Percentiles rank a stretch among this genome's conserved stretches.
phyloP scores from a whole-genome alignment of 2,113 vertebrate genomes.

The Mixornis gularis region DNA sequence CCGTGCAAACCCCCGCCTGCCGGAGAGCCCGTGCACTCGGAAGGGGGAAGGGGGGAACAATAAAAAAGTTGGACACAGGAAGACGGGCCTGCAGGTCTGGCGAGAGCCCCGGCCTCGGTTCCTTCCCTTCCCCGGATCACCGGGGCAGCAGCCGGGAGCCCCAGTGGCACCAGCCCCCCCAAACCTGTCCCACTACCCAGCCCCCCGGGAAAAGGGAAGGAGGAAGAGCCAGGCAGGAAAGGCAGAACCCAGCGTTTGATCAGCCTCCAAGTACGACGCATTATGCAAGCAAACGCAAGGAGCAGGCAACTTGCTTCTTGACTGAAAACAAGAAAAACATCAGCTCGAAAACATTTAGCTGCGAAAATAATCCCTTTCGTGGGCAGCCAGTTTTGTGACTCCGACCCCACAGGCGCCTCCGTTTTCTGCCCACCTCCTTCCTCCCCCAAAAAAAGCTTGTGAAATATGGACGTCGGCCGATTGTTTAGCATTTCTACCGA shows the following conservation, averaged over 20 bases:
- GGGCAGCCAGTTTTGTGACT: background rate
- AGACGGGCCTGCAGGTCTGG: conserved; percentile 53
- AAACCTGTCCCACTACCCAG: background rate
- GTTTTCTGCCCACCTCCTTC: background rate
- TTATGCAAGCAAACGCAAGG: conserved; percentile 58
- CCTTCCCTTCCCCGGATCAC: background rate
- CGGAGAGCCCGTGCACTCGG: background rate
- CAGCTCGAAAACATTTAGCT: background rate
- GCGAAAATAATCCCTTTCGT: background rate
- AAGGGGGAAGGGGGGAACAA: conserved; percentile 51
- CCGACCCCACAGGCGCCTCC: background rate
- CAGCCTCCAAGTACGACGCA: conserved; percentile 51
- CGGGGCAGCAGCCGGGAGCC: background rate
- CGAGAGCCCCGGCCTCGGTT: conserved; percentile 25
- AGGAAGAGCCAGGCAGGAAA: conserved; percentile 27
- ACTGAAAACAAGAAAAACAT: conserved; percentile 30
- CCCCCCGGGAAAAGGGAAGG: background rate
- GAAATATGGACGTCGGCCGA: conserved; percentile 60
- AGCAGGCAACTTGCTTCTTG: conserved; percentile 31
- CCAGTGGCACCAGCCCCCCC: background rate
- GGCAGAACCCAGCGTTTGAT: conserved; percentile 21
- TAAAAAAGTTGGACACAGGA: conserved; percentile 67
- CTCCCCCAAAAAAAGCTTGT: background rate
- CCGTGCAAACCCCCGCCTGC: background rate
- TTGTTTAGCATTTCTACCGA: conserved; percentile 53